These are phyloP conservation scores for Prosapia bicincta DNA, from an alignment of 2,888 invertebrate genomes.

Conservation along the genomic window DNA sequence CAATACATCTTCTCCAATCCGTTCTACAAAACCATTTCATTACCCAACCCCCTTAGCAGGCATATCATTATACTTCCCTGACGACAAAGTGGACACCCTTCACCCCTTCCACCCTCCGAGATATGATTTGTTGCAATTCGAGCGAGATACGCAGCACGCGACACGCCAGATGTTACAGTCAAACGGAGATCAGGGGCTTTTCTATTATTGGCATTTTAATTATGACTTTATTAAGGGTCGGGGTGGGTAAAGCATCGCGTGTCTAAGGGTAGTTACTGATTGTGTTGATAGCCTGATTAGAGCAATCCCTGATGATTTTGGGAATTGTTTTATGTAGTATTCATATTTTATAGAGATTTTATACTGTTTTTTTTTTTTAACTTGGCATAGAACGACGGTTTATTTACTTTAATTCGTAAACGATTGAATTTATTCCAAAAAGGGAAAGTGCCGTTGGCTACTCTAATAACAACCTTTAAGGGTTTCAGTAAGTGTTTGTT, in stretches of 20 bases:
- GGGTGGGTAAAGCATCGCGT: conserved; percentile 1
- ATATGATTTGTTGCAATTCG: neutral
- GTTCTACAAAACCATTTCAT: too few species aligned
- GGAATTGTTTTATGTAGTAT: neutral
- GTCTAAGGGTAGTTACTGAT: neutral
- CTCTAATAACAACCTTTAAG: too few species aligned
- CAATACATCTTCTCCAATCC: too few species aligned
- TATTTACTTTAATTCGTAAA: too few species aligned
- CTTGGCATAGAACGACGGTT: too few species aligned
- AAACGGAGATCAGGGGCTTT: neutral
- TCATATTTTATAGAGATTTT: too few species aligned
- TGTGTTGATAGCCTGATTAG: conserved; percentile 5
- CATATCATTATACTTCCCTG: neutral
- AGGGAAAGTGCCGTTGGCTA: too few species aligned
- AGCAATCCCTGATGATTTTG: neutral
- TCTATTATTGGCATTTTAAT: conserved; percentile 28
- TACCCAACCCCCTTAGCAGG: neutral
- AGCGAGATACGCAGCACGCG: neutral
- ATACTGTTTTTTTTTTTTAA: too few species aligned
- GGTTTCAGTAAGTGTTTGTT: too few species aligned
- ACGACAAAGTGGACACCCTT: neutral
- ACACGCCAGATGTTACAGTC: neutral
- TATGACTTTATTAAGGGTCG: conserved; percentile 17
- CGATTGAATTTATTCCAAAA: too few species aligned
- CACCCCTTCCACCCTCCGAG: neutral